These are phyloP conservation scores for Ornithoptera priamus DNA, from an alignment of 2,888 invertebrate species.

Conservation along the genomic window DNA sequence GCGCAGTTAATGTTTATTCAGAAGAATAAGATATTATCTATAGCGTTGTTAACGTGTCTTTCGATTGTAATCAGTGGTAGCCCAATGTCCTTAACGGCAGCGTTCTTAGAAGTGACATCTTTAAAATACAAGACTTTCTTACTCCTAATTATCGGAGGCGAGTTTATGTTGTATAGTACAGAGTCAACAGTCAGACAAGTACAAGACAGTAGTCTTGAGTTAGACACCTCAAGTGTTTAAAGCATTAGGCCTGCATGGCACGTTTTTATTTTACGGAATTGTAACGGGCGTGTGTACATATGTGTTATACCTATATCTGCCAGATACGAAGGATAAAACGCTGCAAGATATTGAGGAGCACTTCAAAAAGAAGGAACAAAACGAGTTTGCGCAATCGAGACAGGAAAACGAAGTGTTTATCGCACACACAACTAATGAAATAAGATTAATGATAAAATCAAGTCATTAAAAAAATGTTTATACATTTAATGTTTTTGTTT, in stretches of 20 bases:
- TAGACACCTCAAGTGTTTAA: constrained; percentile 43
- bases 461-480: neutral
- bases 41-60: constrained; percentile 46
- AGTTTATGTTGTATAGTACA: constrained; percentile 38
- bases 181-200: no score
- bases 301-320: constrained; percentile 43
- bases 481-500: neutral
- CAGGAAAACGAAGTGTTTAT: neutral
- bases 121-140: constrained; percentile 37
- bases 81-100: constrained; percentile 44
- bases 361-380: neutral
- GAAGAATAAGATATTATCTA: constrained; percentile 42
- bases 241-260: constrained; percentile 40
- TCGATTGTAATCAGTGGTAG: constrained; percentile 46
- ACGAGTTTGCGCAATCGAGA: neutral
- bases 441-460: no score
- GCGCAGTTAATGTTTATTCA: constrained; percentile 35
- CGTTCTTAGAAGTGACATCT: constrained; percentile 45
- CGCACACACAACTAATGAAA: neutral
- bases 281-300: constrained; percentile 39
- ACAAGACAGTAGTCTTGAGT: no score
- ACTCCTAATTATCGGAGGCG: constrained; percentile 38
- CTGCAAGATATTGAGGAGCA: neutral
- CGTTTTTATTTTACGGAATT: constrained; percentile 45
- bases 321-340: constrained; percentile 46